Evolutionary conservation across 2,797 vertebrate genomes (phyloP), one percentile per base, ranked within the genome.

Genomic region (Siniperca obscura): DNA sequence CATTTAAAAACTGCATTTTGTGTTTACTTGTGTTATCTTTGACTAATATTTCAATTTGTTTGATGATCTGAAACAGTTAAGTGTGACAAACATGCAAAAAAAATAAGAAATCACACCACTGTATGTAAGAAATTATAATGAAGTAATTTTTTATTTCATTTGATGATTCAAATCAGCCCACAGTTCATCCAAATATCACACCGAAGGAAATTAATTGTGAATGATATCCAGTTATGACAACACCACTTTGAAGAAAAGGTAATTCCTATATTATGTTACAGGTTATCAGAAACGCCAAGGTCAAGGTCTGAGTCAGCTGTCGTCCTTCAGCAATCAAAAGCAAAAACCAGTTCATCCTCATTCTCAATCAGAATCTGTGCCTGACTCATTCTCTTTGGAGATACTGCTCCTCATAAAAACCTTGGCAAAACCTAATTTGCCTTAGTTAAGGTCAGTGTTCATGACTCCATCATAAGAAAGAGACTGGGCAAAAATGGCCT

Each of bases 291-390:
- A 42, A 42, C 0, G 11, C 40, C 40, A 42, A 42, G 11, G 40
- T 42, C 27, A 27, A 27, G 27, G 27, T 52, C 25, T 70, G 77
- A 80, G 48, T 67, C 75, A 48, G 52, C 42, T 52, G 40, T 56
- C 38, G 48, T 42, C 56, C 27, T 48, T 36, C 22, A 2, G 67
- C 38, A 42, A 56, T 71, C 4, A n/a, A 70, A 75, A 55, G 34
- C 25, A 44, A 21, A 40, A 22, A n/a, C 25, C 12, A 16, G 5
- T 12, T 19, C 53, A 25, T 46, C 2, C 34, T 61, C 2, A 21
- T 56, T 64, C 42, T 44, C 53, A 34, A 22, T 62, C 72, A 85
- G 27, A 53, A 62, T 46, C 17, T 48, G 56, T 50, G 53, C 5
- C 40, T 66, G 59, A 71, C 19, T 78, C 38, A 71, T 17, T 22